Conservation (phyloP, 2,797 vertebrate species). For the Acanthiza pusilla region DNA sequence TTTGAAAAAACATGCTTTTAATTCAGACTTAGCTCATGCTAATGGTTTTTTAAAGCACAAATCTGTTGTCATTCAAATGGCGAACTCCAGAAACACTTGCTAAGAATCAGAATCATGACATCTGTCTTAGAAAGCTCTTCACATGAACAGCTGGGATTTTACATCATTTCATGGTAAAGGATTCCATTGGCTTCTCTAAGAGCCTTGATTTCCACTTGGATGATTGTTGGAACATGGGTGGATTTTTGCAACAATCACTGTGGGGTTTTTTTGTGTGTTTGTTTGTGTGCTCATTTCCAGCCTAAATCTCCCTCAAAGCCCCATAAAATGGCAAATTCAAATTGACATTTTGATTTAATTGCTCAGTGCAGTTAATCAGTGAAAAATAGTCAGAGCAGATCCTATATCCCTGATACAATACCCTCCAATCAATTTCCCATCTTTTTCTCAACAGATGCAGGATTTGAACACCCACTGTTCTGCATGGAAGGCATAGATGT, state of each 20-base stretch:
- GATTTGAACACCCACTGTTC: neutral
- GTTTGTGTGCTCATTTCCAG: neutral
- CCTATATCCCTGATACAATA: neutral
- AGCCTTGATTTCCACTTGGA: neutral
- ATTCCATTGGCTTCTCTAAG: neutral
- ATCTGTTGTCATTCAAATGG: neutral
- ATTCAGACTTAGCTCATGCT: neutral
- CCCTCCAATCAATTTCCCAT: neutral
- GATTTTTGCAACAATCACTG: neutral
- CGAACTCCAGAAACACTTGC: neutral
- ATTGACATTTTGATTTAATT: neutral
- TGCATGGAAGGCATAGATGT: neutral
- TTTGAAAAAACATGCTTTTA: neutral
- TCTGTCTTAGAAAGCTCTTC: neutral
- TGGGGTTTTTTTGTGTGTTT: neutral
- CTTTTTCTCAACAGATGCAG: neutral
- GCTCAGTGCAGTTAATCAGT: neutral
- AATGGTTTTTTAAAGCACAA: neutral
- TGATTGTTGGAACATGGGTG: neutral
- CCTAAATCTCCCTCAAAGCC: neutral
- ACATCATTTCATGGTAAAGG: neutral
- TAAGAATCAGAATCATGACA: neutral
- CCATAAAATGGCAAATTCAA: neutral
- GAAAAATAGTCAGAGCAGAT: neutral
- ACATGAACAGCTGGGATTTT: neutral